Base-by-base conservation (phyloP, 2,888 invertebrate species). In the Drosophila mercatorum region DNA sequence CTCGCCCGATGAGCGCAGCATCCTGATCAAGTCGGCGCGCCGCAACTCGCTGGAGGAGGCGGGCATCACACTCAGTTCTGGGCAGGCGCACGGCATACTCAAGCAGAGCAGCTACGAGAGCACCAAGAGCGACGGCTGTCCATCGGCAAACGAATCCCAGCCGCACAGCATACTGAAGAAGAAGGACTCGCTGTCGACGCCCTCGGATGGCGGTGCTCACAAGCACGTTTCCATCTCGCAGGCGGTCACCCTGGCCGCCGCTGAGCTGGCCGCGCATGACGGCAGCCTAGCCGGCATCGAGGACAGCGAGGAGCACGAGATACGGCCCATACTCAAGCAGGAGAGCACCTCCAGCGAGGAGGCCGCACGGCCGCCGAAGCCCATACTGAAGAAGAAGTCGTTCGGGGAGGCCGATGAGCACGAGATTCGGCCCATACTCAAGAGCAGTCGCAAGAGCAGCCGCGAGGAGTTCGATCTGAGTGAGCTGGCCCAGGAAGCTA, bases 321-420 rank as follows among this genome's bases (percentile, higher is more conserved):
- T 96, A 0, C 94, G 95, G 82, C 97, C 97, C 3, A 97, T 97
- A 83, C 93, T 97, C 12, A 97, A 97, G 93, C 96, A 97, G 93
- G 97, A 97, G 91, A 96, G 96, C 75, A 94, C 95, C 12, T 80
- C 81, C 57, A 88, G 83, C 55, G 91, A 91, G 63, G 94, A 94
- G 81, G 82, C 86, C 34, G 74, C 89, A 14, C 92, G 93, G 64
- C 94, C 94, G 43, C 95, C 96, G 0, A 95, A 94, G 92, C 97
- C 97, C 5, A 97, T 97, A 88, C 92, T 97, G 44, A 97, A 97
- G 93, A 98, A 98, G 93, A 97, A 97, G 92, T 96, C 96, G 0
- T 95, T 95, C 0, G 96, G 96, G 75, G 94, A 95, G 82, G 95
- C 95, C 0, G 96, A 96, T 82, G 94, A 95, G 84, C 95, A 95